Base-by-base conservation (phyloP, 23 tunicate species). In the Diplosoma virens region DNA sequence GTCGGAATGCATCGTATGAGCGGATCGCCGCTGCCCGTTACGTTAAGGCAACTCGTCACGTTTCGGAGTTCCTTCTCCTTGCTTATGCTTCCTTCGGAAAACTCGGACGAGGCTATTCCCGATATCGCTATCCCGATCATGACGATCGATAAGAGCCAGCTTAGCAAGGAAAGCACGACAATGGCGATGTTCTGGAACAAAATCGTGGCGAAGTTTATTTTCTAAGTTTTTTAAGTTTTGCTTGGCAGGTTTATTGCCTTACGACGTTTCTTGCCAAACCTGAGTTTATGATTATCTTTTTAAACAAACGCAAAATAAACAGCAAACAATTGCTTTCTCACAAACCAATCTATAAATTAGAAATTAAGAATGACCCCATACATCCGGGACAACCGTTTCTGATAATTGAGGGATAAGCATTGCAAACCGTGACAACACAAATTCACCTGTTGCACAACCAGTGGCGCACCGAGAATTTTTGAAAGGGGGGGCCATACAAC, bases 61-160 rank as follows among this genome's bases (percentile, higher is more conserved):
- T 73, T 47, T 61, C 9, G 17, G 55, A 47, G 7, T 6, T 30
- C 54, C 7, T 64, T 63, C 33, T 63, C 36, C n/a, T n/a, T 25
- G 34, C 9, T 28, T 28, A 60, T 47, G 14, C 24, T 30, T n/a
- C 86, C 86, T 31, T 71, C 67, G 3, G 72, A 27, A 34, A 36
- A 71, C 4, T 61, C 77, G 11, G 77, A 50, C 1, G 47, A 16
- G 4, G 63, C 79, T 14, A 81, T 59, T 17, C 59, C 86, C 14
- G 79, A 32, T n/a, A 81, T 54, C 21, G 78, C 56, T 14, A 81
- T 37, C 17, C 71, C 73, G 0, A 81, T 58, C 86, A 81, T n/a
- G 18, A 81, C 79, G 25, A 81, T 59, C n/a, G 71, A 81, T 18
- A 81, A 31, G 3, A 81, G 30, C 41, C 59, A 34, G 46, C 79